A percentile compares a stretch with the other conserved stretches of the same genome.
Evolutionary conservation across 2,797 vertebrate species (phyloP).

Genomic region (Diceros bicornis): DNA sequence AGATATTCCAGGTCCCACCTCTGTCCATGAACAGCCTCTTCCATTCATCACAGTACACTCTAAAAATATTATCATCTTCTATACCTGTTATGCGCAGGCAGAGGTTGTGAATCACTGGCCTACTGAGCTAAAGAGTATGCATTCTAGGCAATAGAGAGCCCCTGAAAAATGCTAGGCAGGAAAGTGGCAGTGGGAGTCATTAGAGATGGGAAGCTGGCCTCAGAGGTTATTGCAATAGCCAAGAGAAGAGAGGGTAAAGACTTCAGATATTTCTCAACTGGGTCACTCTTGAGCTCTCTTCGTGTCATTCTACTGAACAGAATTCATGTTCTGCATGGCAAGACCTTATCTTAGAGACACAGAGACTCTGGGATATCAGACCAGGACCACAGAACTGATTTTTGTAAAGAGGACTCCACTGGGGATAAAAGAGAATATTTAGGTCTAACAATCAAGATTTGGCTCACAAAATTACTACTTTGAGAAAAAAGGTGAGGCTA

Average conservation of each 20-base stretch:
- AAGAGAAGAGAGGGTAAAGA: not conserved
- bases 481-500: not conserved
- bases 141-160: not conserved
- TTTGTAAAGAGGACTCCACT: not conserved
- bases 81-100: not conserved
- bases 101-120: not conserved
- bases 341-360: not conserved
- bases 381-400: not conserved
- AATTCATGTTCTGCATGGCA: not conserved
- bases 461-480: not conserved
- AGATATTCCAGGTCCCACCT: not conserved
- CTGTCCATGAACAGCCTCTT: not conserved
- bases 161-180: not conserved
- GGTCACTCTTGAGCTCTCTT: not conserved
- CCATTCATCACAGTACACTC: not conserved
- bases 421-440: not conserved
- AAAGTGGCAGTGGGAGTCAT: not conserved
- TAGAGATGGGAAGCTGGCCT: not conserved
- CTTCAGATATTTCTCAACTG: not conserved
- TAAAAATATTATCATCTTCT: not conserved
- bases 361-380: not conserved
- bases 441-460: not conserved
- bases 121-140: not conserved
- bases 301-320: not conserved
- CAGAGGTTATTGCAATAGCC: not conserved